A percentile compares a stretch with the other conserved stretches of the same genome.
Conservation (phyloP, 2,888 invertebrate genomes). For the Apamea sordens region DNA sequence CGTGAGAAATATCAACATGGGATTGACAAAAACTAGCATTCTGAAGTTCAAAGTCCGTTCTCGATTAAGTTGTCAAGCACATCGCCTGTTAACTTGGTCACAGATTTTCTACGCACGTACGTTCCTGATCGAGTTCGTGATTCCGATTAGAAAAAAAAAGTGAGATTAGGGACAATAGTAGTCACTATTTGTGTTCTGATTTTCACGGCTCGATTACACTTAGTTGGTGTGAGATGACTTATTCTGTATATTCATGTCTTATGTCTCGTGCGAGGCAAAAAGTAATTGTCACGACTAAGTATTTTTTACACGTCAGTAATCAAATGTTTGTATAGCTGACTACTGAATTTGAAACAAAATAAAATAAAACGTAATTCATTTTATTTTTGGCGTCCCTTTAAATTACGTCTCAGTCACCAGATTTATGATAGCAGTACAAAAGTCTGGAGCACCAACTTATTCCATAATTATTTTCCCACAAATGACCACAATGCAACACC, state of each 20-base stretch:
- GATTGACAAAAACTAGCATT: constrained; percentile 73
- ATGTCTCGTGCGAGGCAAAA: constrained; percentile 42
- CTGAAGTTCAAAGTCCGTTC: constrained; percentile 70
- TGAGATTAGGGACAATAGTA: constrained; percentile 71
- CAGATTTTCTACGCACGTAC: constrained; percentile 83
- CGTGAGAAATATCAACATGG: constrained; percentile 75
- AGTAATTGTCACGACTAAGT: not conserved
- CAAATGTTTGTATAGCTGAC: constrained; percentile 7
- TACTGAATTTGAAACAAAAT: not conserved
- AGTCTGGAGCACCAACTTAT: not conserved
- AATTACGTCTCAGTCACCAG: not conserved
- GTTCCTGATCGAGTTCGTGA: constrained; percentile 79
- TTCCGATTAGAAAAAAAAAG: constrained; percentile 74
- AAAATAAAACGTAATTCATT: not conserved
- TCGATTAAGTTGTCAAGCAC: constrained; percentile 79
- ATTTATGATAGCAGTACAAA: not conserved
- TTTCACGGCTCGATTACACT: constrained; percentile 57
- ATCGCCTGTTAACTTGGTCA: constrained; percentile 75
- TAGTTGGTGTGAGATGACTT: constrained; percentile 47
- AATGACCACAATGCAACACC: constrained; percentile 15
- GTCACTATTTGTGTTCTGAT: constrained; percentile 71
- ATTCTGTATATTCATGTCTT: constrained; percentile 37
- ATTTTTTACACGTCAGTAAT: not conserved
- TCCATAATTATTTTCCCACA: not conserved
- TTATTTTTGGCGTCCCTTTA: not conserved